Conservation (phyloP, 2,113 vertebrate species). For the Dermatemys mawii region DNA sequence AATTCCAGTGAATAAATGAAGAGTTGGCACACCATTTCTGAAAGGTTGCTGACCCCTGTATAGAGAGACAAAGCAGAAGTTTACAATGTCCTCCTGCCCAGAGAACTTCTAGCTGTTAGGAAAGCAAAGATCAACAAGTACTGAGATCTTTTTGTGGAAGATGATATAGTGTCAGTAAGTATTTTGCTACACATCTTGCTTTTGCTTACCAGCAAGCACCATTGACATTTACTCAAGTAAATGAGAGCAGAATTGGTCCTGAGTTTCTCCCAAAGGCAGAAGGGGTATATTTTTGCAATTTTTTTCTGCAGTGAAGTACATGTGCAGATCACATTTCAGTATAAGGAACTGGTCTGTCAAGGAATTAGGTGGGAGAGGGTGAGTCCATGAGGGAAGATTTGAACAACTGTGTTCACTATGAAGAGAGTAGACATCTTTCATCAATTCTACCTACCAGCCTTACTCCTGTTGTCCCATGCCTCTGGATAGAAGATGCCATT, state of each 20-base stretch:
- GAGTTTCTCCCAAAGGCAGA: background rate
- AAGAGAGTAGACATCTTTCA: background rate
- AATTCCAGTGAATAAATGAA: no score
- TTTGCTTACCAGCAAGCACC: background rate
- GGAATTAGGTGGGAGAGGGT: background rate
- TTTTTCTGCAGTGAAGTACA: background rate
- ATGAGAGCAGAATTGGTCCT: background rate
- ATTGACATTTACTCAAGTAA: background rate
- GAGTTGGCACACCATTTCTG: no score
- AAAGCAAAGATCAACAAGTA: background rate
- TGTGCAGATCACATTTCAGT: background rate
- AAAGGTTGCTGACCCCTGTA: no score
- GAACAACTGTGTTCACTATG: background rate
- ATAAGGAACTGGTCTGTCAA: background rate
- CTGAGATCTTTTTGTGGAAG: background rate
- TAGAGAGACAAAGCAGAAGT: background rate
- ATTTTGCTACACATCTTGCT: background rate
- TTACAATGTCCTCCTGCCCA: background rate
- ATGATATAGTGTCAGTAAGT: background rate
- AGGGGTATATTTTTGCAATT: fast-evolving
- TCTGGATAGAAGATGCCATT: background rate
- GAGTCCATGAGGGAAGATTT: background rate
- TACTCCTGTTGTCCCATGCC: background rate
- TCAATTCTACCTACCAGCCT: background rate
- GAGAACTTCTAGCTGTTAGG: background rate